Conservation (phyloP, 2,113 vertebrate genomes). For the Ibidorhyncha struthersii region DNA sequence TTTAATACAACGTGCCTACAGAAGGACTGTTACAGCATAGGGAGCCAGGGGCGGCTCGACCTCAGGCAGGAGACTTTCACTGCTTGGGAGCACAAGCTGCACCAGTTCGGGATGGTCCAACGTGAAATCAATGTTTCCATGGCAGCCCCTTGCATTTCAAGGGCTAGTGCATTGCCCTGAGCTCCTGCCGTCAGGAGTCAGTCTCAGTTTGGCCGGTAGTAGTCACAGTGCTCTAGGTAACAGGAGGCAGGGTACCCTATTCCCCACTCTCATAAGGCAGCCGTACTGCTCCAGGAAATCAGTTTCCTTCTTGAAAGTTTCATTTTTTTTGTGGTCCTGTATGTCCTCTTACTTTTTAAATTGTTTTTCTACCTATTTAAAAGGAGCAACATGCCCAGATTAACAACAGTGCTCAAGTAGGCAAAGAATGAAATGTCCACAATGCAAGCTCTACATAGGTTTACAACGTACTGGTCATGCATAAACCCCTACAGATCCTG, state of each 20-base stretch:
- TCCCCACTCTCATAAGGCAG: neutral
- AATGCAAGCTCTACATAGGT: slow-evolving; percentile 33
- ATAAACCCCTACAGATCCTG: slow-evolving; percentile 55
- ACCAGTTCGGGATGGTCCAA: slow-evolving; percentile 12
- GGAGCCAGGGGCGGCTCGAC: neutral
- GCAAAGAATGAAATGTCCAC: slow-evolving; percentile 1
- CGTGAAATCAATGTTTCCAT: neutral
- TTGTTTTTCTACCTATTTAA: slow-evolving; percentile 54
- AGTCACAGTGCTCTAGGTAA: slow-evolving; percentile 39
- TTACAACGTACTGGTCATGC: slow-evolving; percentile 55
- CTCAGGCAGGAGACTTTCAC: neutral
- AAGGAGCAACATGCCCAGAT: slow-evolving; percentile 46
- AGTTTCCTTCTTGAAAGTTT: neutral
- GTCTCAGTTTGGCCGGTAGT: neutral
- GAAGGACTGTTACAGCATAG: neutral
- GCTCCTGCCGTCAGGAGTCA: neutral
- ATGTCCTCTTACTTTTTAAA: slow-evolving; percentile 12
- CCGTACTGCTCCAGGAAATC: neutral
- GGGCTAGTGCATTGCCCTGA: neutral
- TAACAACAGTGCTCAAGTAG: slow-evolving; percentile 20
- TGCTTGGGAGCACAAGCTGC: slow-evolving; percentile 3
- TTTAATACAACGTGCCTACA: neutral
- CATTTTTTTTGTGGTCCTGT: neutral
- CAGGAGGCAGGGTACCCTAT: slow-evolving; percentile 18
- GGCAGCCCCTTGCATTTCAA: neutral